Evolutionary conservation across 2,888 invertebrate species (phyloP), one percentile per base, ranked within the genome.

Genomic region (Suillia variegata): DNA sequence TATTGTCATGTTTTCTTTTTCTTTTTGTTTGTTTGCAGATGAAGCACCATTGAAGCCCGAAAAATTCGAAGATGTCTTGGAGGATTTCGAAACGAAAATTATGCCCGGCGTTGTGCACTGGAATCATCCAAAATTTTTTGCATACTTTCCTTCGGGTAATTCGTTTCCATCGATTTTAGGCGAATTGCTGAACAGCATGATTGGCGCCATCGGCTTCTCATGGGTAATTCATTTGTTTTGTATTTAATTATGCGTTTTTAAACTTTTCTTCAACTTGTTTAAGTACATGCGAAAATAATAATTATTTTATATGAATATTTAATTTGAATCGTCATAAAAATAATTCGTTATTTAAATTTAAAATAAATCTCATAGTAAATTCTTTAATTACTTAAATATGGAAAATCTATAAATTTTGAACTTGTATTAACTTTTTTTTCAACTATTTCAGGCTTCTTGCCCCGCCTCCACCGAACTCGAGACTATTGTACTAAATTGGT

Each of bases 81-180:
- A 83, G 48, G 93, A 94, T 76, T 88, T 93, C 18, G 91, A 93
- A 71, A 83, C 85, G 21, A 89, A 89, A 76, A 91, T 92, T 54
- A 90, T 92, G 90, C 89, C 90, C 0, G 92, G 92, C 58, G 87
- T 92, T 56, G 93, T 94, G 0, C 92, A 96, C 75, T 96, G 96
- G 95, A 94, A 95, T 80, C 95, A 95, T 84, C 94, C 95, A 1
- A 85, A 92, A 65, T 96, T 96, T 81, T 94, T 95, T 79, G 96
- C 96, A 8, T 96, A 96, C 80, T 96, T 96, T 79, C 96, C 96
- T 2, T 90, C 94, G 8, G 95, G 94, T 48, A 94, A 94, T 82
- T 93, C 94, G 1, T 96, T 88, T 80, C 95, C 96, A 6, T 94
- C 94, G 13, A 92, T 96, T 57, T 84, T 96, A 61, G 96, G 91